phyloP scores from a whole-genome alignment of 2,888 invertebrate genomes.

The Synanthedon tipuliformis region DNA sequence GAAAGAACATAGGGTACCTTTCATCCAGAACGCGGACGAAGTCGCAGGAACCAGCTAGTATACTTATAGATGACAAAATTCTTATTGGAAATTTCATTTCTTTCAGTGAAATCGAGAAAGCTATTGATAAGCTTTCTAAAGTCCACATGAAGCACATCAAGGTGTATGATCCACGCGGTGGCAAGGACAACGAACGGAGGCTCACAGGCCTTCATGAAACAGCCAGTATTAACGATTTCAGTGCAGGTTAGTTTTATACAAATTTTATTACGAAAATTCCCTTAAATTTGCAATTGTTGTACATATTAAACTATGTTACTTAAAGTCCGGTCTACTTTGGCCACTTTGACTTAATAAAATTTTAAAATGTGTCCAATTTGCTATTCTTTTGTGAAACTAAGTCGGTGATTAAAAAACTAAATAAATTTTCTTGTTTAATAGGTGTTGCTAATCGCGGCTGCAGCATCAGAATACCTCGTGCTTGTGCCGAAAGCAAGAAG shows the following conservation, averaged over 20 bases:
- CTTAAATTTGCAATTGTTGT: neutral
- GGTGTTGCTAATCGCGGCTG: constrained; percentile 95
- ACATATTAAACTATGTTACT: neutral
- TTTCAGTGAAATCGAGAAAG: constrained; percentile 90
- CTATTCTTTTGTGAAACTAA: no score
- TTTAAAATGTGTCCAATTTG: no score
- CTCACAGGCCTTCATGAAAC: constrained; percentile 97
- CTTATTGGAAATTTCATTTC: neutral
- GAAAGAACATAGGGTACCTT: no score
- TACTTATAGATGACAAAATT: neutral
- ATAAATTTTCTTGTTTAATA: constrained; percentile 14
- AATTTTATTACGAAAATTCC: neutral
- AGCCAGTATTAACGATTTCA: constrained; percentile 96
- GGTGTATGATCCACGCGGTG: constrained; percentile 95
- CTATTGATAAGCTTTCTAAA: constrained; percentile 93
- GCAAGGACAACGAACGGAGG: constrained; percentile 95
- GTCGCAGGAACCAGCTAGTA: no score
- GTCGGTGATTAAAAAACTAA: no score
- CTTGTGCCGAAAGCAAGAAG: constrained; percentile 89
- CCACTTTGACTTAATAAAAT: no score
- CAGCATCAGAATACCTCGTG: constrained; percentile 94
- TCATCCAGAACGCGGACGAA: no score
- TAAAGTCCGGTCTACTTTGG: no score
- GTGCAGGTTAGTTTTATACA: constrained; percentile 72
- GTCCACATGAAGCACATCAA: constrained; percentile 94